Base-by-base conservation (phyloP, 1,140 invertebrate genomes). In the Hylaeus volcanicus region DNA sequence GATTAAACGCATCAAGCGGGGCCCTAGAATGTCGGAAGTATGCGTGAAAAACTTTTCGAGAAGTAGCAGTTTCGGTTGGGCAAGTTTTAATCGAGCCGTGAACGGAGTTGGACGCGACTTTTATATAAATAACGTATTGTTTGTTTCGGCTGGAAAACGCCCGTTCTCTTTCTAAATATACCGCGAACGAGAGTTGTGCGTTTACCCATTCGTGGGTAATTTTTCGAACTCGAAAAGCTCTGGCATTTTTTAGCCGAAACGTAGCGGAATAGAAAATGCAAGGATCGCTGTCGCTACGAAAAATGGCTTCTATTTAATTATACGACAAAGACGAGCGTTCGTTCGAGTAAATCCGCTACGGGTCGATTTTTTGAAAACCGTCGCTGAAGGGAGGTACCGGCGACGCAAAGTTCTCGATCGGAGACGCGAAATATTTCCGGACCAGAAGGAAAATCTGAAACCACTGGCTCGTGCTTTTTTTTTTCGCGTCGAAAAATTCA, bases 351-450 rank as follows among this genome's bases (percentile, higher is more conserved):
- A 26, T 26, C 26, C 26, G 26, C 26, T 26, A 0, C 26, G 26
- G 26, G 26, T 26, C 15, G 48, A 68, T 26, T 75, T 75, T 45
- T 56, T 15, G 56, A 68, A n/a, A 75, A 66, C 4, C 5, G 11
- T 12, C 60, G 6, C 11, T 11, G 37, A 63, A 1, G 15, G 53
- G 15, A 66, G 4, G 8, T n/a, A 48, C 45, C 45, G 0, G 12
- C n/a, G 41, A 58, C 43, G 65, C 26, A 60, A 43, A 53, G 26
- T 70, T 60, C n/a, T 26, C 15, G n/a, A 77, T 77, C 51, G 45
- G 43, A 51, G 55, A 14, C 2, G 43, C 55, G 26, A 70, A 70
- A 77, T 77, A 70, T 77, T 45, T 69, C 48, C 51, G 14, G 14
- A 6, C 12, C 2, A 2, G n/a, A 26, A 66, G 26, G 8, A 37